Base-by-base conservation (phyloP, 2,113 vertebrate species). In the Hipposideros armiger region DNA sequence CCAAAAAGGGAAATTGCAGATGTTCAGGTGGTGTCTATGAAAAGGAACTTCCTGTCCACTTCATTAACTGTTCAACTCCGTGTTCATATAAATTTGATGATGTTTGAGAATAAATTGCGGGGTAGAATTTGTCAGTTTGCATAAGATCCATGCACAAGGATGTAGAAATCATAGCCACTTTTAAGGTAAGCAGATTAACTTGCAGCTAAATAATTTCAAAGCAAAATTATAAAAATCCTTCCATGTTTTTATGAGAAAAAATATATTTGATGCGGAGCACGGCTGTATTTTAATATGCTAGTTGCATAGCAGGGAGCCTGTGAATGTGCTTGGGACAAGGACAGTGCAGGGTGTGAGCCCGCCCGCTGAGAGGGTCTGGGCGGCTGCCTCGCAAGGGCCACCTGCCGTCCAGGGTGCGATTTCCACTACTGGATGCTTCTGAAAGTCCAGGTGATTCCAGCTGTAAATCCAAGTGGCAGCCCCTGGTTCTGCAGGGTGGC, bases 301-400 rank as follows among this genome's bases (percentile, higher is more conserved):
- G 11, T 11, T 3, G 24, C 1, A 11, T 4, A 0, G 32, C 32
- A 11, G 0, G 2, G 19, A 14, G 30, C 36, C 74, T 52, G 76
- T 15, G 32, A 3, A 16, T 6, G 30, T 15, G 19, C 3, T 7
- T 11, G 7, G 67, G 70, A 22, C 3, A 0, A 32, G 81, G 50
- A 26, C 66, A 3, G 20, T 42, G 26, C 24, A 4, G 66, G 24
- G 16, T 1, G 4, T 62, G 45, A 87, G 45, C 22, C 2, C 5
- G 54, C 5, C 54, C 45, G 28, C 11, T 0, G 22, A 20, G 66
- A 45, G 16, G 2, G 0, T 40, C 40, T 82, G 40, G 40, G 58
- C 3, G 22, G 56, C 20, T 19, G 56, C 11, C 58, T 60, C 0
- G 58, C 22, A 60, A 10, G 58, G 58, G 22, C 7, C 58, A 8